phyloP scores from a whole-genome alignment of 2,797 vertebrate species.

The Smutsia gigantea region DNA sequence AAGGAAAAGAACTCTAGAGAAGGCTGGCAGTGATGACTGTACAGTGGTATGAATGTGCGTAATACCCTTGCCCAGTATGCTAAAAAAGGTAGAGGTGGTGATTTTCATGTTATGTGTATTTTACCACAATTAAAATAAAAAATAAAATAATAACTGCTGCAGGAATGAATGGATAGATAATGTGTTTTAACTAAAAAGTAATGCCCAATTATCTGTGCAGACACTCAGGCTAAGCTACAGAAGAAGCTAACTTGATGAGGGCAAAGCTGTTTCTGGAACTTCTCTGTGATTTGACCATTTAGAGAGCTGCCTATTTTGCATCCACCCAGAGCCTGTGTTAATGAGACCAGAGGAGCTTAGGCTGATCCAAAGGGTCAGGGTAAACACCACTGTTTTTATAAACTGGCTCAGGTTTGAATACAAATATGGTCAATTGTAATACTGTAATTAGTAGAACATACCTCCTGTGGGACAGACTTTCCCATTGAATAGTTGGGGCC shows the following conservation, averaged over 20 bases:
- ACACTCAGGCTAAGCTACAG: not conserved
- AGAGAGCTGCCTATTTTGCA: not conserved
- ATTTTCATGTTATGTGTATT: not conserved
- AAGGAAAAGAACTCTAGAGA: not conserved
- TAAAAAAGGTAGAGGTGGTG: not conserved
- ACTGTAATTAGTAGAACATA: not conserved
- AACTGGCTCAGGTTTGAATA: not conserved
- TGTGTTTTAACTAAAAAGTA: not conserved
- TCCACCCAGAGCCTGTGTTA: not conserved
- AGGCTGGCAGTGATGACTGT: fast-evolving
- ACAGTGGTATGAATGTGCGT: not conserved
- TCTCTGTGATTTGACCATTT: not conserved
- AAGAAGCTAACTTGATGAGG: not conserved
- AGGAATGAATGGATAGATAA: not conserved
- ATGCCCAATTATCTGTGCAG: not conserved
- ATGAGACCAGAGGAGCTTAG: not conserved
- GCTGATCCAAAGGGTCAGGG: not conserved
- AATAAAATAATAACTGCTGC: not conserved
- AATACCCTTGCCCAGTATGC: not conserved
- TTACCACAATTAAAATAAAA: not conserved
- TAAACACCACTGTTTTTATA: not conserved
- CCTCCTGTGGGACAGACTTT: not conserved
- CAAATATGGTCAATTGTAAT: not conserved
- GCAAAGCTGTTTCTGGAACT: not conserved
- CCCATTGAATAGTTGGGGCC: not conserved